These are phyloP conservation scores for Chesias legatella DNA, from an alignment of 2,888 invertebrate genomes.

Conservation along the genomic window DNA sequence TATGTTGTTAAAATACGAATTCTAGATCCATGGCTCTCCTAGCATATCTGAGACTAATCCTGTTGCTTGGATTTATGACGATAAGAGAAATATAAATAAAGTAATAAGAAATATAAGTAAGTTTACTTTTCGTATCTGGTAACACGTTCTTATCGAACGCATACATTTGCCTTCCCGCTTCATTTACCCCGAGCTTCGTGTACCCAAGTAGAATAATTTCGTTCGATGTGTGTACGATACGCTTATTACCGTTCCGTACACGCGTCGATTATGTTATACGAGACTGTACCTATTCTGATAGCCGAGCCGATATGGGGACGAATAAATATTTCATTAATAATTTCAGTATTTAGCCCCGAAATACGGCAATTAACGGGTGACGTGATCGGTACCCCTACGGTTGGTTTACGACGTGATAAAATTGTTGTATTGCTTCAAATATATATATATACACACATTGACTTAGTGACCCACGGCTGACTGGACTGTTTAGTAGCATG, in stretches of 20 bases:
- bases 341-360: constrained; percentile 53
- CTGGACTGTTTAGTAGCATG: constrained; percentile 30
- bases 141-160: constrained; percentile 3
- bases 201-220: constrained; percentile 15
- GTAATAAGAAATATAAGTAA: too few species aligned
- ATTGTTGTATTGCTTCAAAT: constrained; percentile 43
- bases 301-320: constrained; percentile 42
- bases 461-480: constrained; percentile 24
- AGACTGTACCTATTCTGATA: constrained; percentile 43
- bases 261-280: constrained; percentile 38
- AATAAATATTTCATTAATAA: constrained; percentile 62
- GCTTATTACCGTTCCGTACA: constrained; percentile 36
- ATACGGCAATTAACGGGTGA: constrained; percentile 56
- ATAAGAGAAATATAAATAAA: too few species aligned
- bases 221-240: constrained; percentile 25
- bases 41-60: too few species aligned
- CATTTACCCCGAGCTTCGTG: constrained; percentile 3
- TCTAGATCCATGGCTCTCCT: too few species aligned
- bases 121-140: not conserved
- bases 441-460: constrained; percentile 19
- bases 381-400: constrained; percentile 42
- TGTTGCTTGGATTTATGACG: too few species aligned
- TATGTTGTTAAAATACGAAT: too few species aligned
- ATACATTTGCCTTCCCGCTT: constrained; percentile 6
- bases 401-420: constrained; percentile 59